Evolutionary conservation across 2,797 vertebrate genomes (phyloP), one percentile per base, ranked within the genome.

Genomic region (Dipus sagitta): DNA sequence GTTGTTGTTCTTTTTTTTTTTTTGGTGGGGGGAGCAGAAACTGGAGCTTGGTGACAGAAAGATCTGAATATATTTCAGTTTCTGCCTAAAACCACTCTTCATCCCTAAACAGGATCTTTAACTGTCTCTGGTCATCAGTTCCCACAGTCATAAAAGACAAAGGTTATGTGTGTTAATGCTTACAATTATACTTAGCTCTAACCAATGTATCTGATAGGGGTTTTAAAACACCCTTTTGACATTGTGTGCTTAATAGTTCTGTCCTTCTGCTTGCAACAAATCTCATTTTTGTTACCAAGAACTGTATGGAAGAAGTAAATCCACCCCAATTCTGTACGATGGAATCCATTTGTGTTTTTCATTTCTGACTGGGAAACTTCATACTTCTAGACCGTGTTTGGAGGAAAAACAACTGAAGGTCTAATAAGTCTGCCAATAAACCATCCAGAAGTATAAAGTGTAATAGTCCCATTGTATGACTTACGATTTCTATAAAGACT

Each of bases 201-300:
- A 84, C 77, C 68, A 23, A 52, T 80, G 8, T 77, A 34, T 82
- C 17, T 68, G 21, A 72, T 74, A 84, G 74, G 6, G 1, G 17
- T 97, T 98, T 98, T 94, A 98, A 98, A 97, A 97, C 98, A 98
- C 93, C 98, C 91, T 96, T 96, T 98, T 97, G 97, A 97, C 97
- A 93, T 98, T 98, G 98, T 98, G 97, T 98, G 97, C 97, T 98
- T 97, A 82, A 96, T 97, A 97, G 96, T 98, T 98, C 97, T 98
- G 96, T 98, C 97, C 97, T 97, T 96, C 89, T 98, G 98, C 98
- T 97, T 98, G 98, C 98, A 98, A 98, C 97, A 97, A 97, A 98
- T 97, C 97, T 98, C 97, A 97, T 98, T 98, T 98, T 98, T 98
- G 98, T 98, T 98, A 98, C 98, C 97, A 97, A 98, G 97, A 97